A percentile compares a stretch with the other conserved stretches of the same genome.
phyloP scores from a whole-genome alignment of 2,888 invertebrate genomes.

The Antheraea yamamai region DNA sequence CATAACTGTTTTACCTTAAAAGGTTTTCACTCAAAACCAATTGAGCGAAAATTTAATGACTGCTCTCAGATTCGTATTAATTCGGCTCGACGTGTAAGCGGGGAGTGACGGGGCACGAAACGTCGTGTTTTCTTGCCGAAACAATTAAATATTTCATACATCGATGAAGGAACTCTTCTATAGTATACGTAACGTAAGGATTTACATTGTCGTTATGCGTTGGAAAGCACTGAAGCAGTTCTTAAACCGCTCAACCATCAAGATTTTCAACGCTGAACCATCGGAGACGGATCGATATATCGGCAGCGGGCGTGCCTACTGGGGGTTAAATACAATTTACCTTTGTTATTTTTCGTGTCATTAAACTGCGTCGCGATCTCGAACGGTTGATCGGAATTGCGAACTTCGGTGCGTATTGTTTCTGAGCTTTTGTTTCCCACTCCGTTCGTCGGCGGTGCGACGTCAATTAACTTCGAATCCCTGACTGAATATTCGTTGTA shows the following conservation, averaged over 20 bases:
- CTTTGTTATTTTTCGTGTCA: constrained; percentile 83
- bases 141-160: constrained; percentile 78
- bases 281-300: constrained; percentile 67
- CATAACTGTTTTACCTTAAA: constrained; percentile 70
- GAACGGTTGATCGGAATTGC: constrained; percentile 79
- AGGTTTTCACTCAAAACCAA: constrained; percentile 72
- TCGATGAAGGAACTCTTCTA: constrained; percentile 52
- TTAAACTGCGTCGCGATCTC: constrained; percentile 81
- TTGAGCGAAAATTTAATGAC: constrained; percentile 78
- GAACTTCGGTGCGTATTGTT: constrained; percentile 81
- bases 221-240: constrained; percentile 57
- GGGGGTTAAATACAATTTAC: constrained; percentile 81
- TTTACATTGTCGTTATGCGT: constrained; percentile 38
- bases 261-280: constrained; percentile 66
- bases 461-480: constrained; percentile 79
- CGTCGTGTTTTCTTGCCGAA: constrained; percentile 68
- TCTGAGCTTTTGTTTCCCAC: constrained; percentile 80
- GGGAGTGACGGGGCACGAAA: constrained; percentile 62
- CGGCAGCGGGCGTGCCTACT: constrained; percentile 66
- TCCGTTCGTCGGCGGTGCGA: constrained; percentile 74
- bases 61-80: constrained; percentile 75
- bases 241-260: constrained; percentile 68
- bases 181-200: background rate
- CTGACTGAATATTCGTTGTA: constrained; percentile 74
- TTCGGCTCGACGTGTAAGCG: constrained; percentile 60